phyloP scores from a whole-genome alignment of 1,140 invertebrate species.

The Homalodisca vitripennis region DNA sequence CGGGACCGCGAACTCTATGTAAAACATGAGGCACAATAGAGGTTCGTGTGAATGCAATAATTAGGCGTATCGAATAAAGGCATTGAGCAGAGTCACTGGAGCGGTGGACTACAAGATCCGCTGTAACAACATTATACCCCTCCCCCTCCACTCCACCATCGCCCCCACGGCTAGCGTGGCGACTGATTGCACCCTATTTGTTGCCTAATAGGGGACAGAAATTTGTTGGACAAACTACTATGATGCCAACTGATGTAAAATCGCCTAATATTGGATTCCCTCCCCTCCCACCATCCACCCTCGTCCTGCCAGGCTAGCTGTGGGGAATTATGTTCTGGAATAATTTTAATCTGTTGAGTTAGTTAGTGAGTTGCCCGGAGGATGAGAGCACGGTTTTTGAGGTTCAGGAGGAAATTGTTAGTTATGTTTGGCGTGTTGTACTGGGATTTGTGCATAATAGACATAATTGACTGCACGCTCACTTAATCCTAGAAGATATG shows the following conservation, averaged over 20 bases:
- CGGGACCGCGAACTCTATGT: no score
- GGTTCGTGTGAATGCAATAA: constrained; percentile 9
- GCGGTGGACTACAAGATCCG: constrained; percentile 3
- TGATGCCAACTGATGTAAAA: constrained; percentile 20
- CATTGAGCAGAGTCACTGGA: constrained; percentile 12
- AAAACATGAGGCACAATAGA: background rate
- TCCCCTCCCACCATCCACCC: background rate
- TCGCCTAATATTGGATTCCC: constrained; percentile 16
- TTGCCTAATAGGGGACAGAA: constrained; percentile 21
- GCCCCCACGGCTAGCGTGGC: background rate
- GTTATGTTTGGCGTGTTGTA: no score
- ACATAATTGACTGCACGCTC: no score
- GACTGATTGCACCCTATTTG: constrained; percentile 24
- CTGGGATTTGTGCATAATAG: no score
- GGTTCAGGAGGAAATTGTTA: no score
- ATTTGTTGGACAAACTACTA: constrained; percentile 23
- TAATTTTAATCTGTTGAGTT: constrained; percentile 22
- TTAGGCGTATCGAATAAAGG: constrained; percentile 23
- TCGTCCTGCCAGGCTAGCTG: constrained; percentile 20
- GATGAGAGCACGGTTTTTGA: background rate
- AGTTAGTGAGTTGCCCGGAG: background rate
- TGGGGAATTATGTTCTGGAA: constrained; percentile 23
- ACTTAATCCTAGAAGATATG: no score
- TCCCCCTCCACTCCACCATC: background rate
- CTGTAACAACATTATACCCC: constrained; percentile 24